These are phyloP conservation scores for Rhodinocichla rosea DNA, from an alignment of 2,113 vertebrate genomes.

Conservation along the genomic window DNA sequence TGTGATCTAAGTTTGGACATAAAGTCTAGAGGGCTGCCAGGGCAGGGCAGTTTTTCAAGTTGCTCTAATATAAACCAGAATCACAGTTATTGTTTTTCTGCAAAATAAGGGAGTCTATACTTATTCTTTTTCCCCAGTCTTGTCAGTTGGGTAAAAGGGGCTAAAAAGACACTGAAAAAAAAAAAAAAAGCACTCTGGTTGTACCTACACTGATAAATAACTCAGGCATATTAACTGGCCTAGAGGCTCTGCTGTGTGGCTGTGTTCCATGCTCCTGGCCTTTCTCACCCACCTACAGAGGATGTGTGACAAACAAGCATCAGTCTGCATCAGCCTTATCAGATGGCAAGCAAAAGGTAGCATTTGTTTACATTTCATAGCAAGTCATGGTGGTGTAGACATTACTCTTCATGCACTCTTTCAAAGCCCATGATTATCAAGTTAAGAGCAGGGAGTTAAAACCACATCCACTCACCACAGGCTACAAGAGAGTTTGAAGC, in stretches of 20 bases:
- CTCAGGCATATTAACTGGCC: accelerated
- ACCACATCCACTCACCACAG: not conserved
- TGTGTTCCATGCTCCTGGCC: not conserved
- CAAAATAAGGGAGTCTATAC: not conserved
- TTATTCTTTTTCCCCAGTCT: not conserved
- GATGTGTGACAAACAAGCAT: not conserved
- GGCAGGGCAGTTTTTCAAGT: not conserved
- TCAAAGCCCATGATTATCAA: not conserved
- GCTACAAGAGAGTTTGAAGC: not conserved
- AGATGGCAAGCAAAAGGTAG: not conserved
- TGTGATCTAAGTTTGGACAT: not conserved
- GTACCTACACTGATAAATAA: not conserved
- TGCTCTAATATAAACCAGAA: not conserved
- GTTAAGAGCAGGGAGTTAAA: not conserved
- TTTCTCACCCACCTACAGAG: not conserved
- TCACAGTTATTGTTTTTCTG: not conserved
- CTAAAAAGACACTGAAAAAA: not conserved
- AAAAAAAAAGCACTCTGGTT: not conserved
- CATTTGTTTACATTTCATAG: not conserved
- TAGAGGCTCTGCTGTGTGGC: not conserved
- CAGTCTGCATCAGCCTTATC: not conserved
- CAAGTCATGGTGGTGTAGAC: not conserved
- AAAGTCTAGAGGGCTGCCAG: not conserved
- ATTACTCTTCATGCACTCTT: not conserved
- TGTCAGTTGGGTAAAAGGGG: not conserved